A percentile compares a stretch with the other conserved stretches of the same genome.
These are phyloP conservation scores for Bryconaethiops microstoma DNA, from an alignment of 2,797 vertebrate genomes.

Conservation along the genomic window DNA sequence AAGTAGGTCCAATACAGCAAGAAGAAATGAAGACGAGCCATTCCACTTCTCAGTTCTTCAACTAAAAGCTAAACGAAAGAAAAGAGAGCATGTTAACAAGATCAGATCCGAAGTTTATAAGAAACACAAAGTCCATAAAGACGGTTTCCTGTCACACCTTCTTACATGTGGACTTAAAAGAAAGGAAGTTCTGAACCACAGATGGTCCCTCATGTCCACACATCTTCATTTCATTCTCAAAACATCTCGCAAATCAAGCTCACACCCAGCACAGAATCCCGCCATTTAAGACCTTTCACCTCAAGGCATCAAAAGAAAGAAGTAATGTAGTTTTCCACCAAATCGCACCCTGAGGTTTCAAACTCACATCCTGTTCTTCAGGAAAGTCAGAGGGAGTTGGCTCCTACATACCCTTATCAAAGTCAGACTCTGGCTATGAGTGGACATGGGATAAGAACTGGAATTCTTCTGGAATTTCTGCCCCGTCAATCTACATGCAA, in stretches of 20 bases:
- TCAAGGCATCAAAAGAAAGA: not conserved
- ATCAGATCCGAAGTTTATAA: not conserved
- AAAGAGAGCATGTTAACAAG: not conserved
- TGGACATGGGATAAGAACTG: constrained; percentile 20
- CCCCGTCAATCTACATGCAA: not conserved
- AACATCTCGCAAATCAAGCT: not conserved
- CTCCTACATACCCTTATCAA: not conserved
- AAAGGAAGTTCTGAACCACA: not conserved
- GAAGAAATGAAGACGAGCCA: not conserved
- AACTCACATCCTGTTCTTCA: not conserved
- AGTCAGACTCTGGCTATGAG: not conserved
- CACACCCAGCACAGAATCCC: not conserved
- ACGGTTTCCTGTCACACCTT: too few relatives aligned
- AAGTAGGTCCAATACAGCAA: not conserved
- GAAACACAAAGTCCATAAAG: not conserved
- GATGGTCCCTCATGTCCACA: not conserved
- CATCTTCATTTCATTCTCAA: not conserved
- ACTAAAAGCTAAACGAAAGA: not conserved
- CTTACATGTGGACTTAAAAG: not conserved
- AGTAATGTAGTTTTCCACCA: not conserved
- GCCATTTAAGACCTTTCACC: not conserved
- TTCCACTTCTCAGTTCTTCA: not conserved
- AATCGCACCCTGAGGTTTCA: not conserved
- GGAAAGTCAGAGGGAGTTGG: not conserved
- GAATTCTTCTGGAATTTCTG: not conserved